Evolutionary conservation across 2,797 vertebrate species (phyloP), one percentile per base, ranked within the genome.

Genomic region (Chlorospingus flavigularis): DNA sequence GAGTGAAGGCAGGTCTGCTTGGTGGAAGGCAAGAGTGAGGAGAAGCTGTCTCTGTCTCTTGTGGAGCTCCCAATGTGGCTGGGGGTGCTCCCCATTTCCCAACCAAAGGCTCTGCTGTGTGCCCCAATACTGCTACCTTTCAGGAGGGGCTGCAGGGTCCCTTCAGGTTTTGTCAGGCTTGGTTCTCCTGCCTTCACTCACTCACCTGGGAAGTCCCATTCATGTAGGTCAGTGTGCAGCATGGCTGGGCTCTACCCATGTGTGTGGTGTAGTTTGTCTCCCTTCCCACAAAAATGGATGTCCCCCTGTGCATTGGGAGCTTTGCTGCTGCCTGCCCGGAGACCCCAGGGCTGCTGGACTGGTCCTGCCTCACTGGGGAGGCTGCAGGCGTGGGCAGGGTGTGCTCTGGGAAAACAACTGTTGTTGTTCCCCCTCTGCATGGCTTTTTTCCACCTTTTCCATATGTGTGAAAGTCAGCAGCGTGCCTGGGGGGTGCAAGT

Each of bases 61-160:
- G 1, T 0, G 5, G 18, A 78, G 37, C 18, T 75, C 10, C 31
- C 9, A 14, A 9, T 9, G 48, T 4, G 13, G 21, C 53, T 78
- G 53, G 66, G 15, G 48, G 54, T 0, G 1, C 7, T 70, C 24
- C 30, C 15, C 0, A 0, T 31, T 60, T 66, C 61, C 35, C 48
- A 62, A 0, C 13, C 0, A 4, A 54, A 53, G 67, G 24, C 26
- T 26, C 43, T 62, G 17, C 53, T 61, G 6, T 5, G 1, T 66
- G 35, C 9, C 16, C 28, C 6, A 6, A 0, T 31, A 35, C 26
- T n/a, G 4, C 47, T 35, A 0, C n/a, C 28, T 54, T 42, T 54
- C 26, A 24, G 60, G 60, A 60, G 39, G 31, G 15, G 21, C 30
- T 79, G 61, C 50, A 39, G 37, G 6, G 33, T 37, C 4, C 12